Conservation (phyloP, 2,797 vertebrate species). For the Lycodopsis pacificus region DNA sequence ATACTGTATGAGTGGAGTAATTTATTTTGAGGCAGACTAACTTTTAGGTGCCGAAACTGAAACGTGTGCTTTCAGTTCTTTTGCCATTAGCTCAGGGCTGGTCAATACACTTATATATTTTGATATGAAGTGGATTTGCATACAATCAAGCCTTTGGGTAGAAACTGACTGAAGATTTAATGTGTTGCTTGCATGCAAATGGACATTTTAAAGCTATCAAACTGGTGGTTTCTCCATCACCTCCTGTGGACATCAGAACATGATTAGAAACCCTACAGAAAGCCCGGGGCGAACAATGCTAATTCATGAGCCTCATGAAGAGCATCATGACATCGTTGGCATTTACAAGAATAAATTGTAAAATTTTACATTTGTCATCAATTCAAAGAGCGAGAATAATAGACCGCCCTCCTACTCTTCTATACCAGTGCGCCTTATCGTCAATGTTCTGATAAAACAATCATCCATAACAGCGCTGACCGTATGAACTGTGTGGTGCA, state of each 20-base stretch:
- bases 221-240: slow-evolving; percentile 22
- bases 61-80: neutral
- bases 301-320: slow-evolving; percentile 32
- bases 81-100: neutral
- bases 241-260: slow-evolving; percentile 16
- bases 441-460: neutral
- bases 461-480: neutral
- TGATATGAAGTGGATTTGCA: slow-evolving; percentile 50
- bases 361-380: neutral
- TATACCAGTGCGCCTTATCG: neutral
- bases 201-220: slow-evolving; percentile 42
- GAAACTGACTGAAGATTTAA: slow-evolving; percentile 1
- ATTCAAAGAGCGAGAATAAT: neutral
- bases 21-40: slow-evolving; percentile 6
- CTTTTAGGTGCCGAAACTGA: neutral
- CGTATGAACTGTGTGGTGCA: slow-evolving; percentile 7
- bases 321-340: neutral
- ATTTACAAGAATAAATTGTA: slow-evolving; percentile 10
- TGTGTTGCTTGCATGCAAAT: slow-evolving; percentile 41
- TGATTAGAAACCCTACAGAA: slow-evolving; percentile 38
- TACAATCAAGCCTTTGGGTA: slow-evolving; percentile 34
- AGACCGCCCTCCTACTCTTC: neutral
- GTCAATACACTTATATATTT: slow-evolving; percentile 5
- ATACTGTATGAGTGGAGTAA: neutral
- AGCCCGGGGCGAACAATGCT: slow-evolving; percentile 30